phyloP scores from a whole-genome alignment of 2,113 vertebrate genomes.

The Peucedramus taeniatus region DNA sequence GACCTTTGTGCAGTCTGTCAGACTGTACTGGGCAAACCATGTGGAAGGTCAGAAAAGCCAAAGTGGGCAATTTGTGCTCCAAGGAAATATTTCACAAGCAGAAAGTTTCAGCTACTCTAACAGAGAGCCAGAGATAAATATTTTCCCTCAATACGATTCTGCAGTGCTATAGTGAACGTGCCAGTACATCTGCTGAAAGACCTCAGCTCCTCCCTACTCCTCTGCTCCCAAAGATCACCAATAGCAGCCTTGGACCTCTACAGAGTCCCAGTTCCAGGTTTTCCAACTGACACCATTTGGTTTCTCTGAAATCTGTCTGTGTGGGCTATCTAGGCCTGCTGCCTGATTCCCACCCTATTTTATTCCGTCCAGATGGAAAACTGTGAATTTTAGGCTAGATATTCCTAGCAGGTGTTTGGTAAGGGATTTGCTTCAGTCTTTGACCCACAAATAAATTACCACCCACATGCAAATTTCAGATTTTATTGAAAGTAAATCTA shows the following conservation, averaged over 20 bases:
- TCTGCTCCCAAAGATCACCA: not conserved
- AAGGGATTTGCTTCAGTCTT: not conserved
- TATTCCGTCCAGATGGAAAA: slow-evolving; percentile 48
- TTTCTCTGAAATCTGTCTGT: not conserved
- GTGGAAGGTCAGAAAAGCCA: not conserved
- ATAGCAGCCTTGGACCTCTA: not conserved
- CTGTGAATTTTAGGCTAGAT: slow-evolving; percentile 8
- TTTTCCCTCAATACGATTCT: not conserved
- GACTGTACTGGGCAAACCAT: not conserved
- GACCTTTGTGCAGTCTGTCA: not conserved
- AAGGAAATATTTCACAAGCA: not conserved
- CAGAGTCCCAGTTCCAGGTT: not conserved
- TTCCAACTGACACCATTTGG: not conserved
- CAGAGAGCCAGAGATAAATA: not conserved
- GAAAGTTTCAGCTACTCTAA: not conserved
- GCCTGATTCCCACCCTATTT: slow-evolving; percentile 16
- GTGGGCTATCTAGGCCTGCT: not conserved
- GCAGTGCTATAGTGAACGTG: not conserved
- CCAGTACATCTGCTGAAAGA: slow-evolving; percentile 21
- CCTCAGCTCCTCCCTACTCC: not conserved
- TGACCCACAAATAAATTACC: not conserved
- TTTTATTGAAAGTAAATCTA: not conserved
- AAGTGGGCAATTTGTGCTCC: not conserved
- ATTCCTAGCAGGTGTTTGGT: slow-evolving; percentile 25
- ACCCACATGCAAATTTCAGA: not conserved